A percentile compares a stretch with the other conserved stretches of the same genome.
Conservation (phyloP, 2,797 vertebrate genomes). For the Gallirallus australis region DNA sequence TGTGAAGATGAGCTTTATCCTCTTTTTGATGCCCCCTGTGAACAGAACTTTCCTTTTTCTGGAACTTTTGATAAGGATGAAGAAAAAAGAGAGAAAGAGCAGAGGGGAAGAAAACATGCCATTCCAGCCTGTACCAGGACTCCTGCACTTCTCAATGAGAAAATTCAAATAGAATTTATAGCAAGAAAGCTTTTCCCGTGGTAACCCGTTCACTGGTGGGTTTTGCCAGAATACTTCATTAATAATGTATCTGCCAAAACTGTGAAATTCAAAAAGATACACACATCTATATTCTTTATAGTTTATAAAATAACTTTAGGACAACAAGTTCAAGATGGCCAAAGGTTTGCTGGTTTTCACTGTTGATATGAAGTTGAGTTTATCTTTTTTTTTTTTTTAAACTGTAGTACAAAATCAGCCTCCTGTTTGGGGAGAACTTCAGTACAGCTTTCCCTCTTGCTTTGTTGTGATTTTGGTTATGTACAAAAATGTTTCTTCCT, state of each 20-base stretch:
- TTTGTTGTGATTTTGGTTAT: conserved; percentile 40
- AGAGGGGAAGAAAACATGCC: not conserved
- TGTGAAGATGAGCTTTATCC: not conserved
- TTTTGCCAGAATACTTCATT: conserved; percentile 5
- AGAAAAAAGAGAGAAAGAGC: not conserved
- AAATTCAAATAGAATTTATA: conserved; percentile 29
- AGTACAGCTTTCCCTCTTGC: conserved; percentile 5
- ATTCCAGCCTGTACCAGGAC: not conserved
- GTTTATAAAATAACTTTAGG: not conserved
- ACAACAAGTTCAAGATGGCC: not conserved
- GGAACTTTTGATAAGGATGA: not conserved
- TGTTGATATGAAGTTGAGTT: not conserved
- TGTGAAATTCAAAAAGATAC: not conserved
- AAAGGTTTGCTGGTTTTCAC: not conserved
- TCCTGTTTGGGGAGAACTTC: conserved; percentile 13
- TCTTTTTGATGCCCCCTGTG: not conserved
- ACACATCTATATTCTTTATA: not conserved
- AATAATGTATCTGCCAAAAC: not conserved
- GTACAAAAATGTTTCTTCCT: conserved; percentile 34
- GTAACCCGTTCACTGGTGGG: not conserved
- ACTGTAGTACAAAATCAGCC: not conserved
- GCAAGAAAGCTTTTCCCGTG: not conserved
- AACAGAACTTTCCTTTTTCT: not conserved
- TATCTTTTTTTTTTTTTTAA: not conserved
- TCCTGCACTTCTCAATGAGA: not conserved